Conservation (phyloP, 2,888 invertebrate genomes). For the Ochlodes sylvanus region DNA sequence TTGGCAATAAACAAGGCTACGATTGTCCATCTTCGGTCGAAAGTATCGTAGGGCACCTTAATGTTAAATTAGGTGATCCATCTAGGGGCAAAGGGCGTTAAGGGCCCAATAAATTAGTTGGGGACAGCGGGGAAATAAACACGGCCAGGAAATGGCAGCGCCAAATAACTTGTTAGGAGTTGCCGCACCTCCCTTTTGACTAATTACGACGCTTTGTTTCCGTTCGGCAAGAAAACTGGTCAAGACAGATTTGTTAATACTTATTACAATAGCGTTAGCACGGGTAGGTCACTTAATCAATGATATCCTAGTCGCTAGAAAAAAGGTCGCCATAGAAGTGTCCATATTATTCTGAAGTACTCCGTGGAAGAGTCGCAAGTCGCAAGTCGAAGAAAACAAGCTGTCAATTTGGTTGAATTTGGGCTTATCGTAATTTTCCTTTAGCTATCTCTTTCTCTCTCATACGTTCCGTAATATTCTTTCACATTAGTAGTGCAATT, state of each 20-base stretch:
- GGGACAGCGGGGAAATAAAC: constrained; percentile 82
- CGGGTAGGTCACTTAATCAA: too few species aligned
- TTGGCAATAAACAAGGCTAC: constrained; percentile 48
- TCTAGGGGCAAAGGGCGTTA: constrained; percentile 75
- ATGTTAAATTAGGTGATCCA: constrained; percentile 83
- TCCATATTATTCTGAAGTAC: too few species aligned
- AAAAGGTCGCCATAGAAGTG: too few species aligned
- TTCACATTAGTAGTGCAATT: too few species aligned
- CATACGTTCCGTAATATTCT: too few species aligned
- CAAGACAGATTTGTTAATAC: neutral
- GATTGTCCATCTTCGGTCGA: constrained; percentile 51
- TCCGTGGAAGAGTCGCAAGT: too few species aligned
- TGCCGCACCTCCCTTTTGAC: constrained; percentile 74
- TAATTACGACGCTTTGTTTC: constrained; percentile 77
- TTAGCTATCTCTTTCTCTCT: too few species aligned
- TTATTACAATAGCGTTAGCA: neutral
- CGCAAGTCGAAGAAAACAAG: too few species aligned
- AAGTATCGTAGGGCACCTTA: constrained; percentile 59
- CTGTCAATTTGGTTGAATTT: too few species aligned
- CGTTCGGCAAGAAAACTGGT: constrained; percentile 41
- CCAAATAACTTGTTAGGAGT: constrained; percentile 78
- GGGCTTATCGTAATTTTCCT: too few species aligned
- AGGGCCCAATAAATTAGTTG: constrained; percentile 81
- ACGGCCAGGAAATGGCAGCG: constrained; percentile 70
- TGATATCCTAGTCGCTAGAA: too few species aligned